These are phyloP conservation scores for Drosophila pegasa DNA, from an alignment of 2,888 invertebrate genomes.

Conservation along the genomic window DNA sequence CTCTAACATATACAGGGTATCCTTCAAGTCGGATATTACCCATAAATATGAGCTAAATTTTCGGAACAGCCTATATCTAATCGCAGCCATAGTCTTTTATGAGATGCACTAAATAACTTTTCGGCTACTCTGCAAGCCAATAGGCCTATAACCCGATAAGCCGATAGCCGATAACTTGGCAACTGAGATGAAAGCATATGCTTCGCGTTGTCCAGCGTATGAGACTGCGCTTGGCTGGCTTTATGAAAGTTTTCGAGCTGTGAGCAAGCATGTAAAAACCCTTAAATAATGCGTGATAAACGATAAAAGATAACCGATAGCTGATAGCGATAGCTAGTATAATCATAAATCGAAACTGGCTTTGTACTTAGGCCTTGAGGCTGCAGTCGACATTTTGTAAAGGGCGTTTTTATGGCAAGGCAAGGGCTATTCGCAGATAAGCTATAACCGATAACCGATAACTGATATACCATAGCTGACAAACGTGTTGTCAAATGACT, in stretches of 20 bases:
- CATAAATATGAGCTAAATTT: slow-evolving; percentile 11
- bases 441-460: not conserved
- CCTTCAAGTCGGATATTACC: not conserved
- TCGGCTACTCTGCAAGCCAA: slow-evolving; percentile 22
- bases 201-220: not conserved
- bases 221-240: no score
- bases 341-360: no score
- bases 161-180: not conserved
- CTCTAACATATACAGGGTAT: slow-evolving; percentile 1
- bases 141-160: not conserved
- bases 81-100: slow-evolving; percentile 31
- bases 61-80: slow-evolving; percentile 38
- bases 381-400: not conserved
- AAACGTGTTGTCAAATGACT: not conserved
- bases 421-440: not conserved
- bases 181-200: not conserved
- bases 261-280: no score
- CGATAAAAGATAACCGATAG: not conserved
- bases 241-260: no score
- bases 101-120: slow-evolving; percentile 9
- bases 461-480: not conserved
- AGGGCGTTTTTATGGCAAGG: not conserved
- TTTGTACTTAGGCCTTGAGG: not conserved
- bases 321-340: not conserved
- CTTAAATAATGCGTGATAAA: not conserved